Base-by-base conservation (phyloP, 2,113 vertebrate species). In the Emberiza fucata region DNA sequence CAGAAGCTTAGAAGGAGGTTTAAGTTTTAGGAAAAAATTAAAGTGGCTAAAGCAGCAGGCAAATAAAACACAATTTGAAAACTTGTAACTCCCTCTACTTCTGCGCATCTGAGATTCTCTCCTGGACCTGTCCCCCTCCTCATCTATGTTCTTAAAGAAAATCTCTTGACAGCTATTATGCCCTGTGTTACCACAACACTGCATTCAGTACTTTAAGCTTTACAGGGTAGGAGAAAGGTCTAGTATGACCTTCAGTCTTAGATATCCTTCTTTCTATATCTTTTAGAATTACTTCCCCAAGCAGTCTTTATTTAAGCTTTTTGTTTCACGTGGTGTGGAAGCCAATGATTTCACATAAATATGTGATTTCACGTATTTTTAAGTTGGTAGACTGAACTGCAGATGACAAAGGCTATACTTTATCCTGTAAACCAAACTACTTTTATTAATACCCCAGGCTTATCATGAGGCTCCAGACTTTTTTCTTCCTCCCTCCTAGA, bases 11-110 rank as follows among this genome's bases (percentile, higher is more conserved):
- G 73, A 75, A 88, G 28, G 31, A 93, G 37, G 44, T 51, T 94
- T 72, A 86, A 90, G 64, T 88, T 95, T 92, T 68, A 65, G 80
- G 61, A 50, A 81, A 81, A 94, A 90, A 86, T 48, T 80, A 8
- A 42, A 95, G 48, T 25, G 51, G 65, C 86, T 84, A 81, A 86
- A 94, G 65, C 53, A 90, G 48, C 53, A 68, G 61, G 57, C 88
- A 96, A 81, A 86, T 56, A 73, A 80, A 88, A 94, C 71, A 88
- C 60, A 72, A 54, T 86, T 96, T 90, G 35, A 86, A 95, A 92
- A 31, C 48, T 86, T 81, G 6, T 75, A 61, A 64, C 28, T 76
- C 39, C 44, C 19, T 83, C 35, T 33, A 28, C 60, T 75, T 93
- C 51, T 64, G n/a, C 0, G 0, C 61, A 86, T 44, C 60, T 81